Evolutionary conservation across 2,797 vertebrate genomes (phyloP).

Genomic region (Melanotaenia trifasciata): DNA sequence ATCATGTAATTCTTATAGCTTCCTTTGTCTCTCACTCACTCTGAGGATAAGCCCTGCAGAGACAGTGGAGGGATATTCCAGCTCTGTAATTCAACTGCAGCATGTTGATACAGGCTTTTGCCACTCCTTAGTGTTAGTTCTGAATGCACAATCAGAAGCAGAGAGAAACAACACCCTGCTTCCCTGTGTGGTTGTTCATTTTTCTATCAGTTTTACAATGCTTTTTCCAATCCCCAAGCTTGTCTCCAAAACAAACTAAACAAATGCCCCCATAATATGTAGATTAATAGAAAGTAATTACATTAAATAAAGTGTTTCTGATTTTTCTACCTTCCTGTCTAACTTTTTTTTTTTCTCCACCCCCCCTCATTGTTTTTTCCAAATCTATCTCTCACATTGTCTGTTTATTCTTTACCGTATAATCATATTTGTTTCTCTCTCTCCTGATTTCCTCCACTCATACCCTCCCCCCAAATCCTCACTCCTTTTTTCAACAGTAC

Average conservation of each 20-base stretch:
- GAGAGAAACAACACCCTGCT: constrained; percentile 50
- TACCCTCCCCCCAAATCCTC: neutral
- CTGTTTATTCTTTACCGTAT: neutral
- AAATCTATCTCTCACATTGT: constrained; percentile 13
- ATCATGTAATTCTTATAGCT: constrained; percentile 22
- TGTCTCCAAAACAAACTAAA: neutral
- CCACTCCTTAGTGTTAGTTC: constrained; percentile 66
- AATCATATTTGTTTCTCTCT: neutral
- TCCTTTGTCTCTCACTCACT: constrained; percentile 28
- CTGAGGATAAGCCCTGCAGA: constrained; percentile 27
- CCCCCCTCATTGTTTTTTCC: constrained; percentile 1
- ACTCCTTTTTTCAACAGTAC: constrained; percentile 79
- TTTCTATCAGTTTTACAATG: constrained; percentile 14
- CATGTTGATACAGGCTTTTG: constrained; percentile 72
- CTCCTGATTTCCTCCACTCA: neutral
- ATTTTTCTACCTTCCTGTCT: constrained; percentile 18
- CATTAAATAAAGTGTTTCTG: constrained; percentile 1
- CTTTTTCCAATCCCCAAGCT: constrained; percentile 26
- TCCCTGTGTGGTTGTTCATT: constrained; percentile 43
- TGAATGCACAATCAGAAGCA: constrained; percentile 48
- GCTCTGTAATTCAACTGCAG: constrained; percentile 60
- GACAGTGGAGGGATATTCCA: constrained; percentile 56
- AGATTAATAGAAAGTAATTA: constrained; percentile 11
- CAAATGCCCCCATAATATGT: constrained; percentile 14
- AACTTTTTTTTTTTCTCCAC: neutral